Evolutionary conservation across 2,888 invertebrate genomes (phyloP), one percentile per base, ranked within the genome.

Genomic region (Ommatoiulus sabulosus): DNA sequence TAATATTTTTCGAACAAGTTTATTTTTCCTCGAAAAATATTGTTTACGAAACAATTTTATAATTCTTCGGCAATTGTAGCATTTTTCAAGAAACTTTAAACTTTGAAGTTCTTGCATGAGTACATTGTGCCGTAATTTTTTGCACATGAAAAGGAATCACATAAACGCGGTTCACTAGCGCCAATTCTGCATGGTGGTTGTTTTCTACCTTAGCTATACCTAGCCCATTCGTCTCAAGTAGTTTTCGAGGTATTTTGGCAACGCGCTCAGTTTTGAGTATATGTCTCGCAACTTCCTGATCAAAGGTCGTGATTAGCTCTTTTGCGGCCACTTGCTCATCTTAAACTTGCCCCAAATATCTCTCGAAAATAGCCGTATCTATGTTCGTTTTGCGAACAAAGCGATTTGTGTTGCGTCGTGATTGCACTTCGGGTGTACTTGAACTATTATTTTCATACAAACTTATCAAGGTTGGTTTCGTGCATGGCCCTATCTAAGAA

Each of bases 281-380:
- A 35, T 35, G 80, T 12, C 80, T 35, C 35, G 35, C 10, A 35
- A 35, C 80, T 24, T 52, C 3, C 80, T 35, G 24, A 80, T 35
- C 10, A 72, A 72, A 72, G 80, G 80, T 80, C 80, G 80, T 80
- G 80, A 80, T 80, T 80, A 80, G 80, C 72, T 8, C 72, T 72
- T 72, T 72, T 72, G 72, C 24, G 72, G 72, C 72, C 72, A 72
- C 72, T 72, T 72, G 72, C 80, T 80, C 80, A 80, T 80, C 80
- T 80, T 80, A 80, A 80, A 80, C 80, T 80, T 80, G 80, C 80
- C 80, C 80, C 80, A 80, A 80, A 80, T 80, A 80, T 35, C 80
- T 35, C 12, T n/a, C 35, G 35, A 80, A 80, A 80, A 80, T 80
- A 80, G 35, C 80, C 80, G 80, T 35, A 35, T 35, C 72, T 72